Evolutionary conservation across 92 coral and sea anemone genomes (phyloP), one percentile per base, ranked within the genome.

Genomic region (Scolanthus callimorphus): DNA sequence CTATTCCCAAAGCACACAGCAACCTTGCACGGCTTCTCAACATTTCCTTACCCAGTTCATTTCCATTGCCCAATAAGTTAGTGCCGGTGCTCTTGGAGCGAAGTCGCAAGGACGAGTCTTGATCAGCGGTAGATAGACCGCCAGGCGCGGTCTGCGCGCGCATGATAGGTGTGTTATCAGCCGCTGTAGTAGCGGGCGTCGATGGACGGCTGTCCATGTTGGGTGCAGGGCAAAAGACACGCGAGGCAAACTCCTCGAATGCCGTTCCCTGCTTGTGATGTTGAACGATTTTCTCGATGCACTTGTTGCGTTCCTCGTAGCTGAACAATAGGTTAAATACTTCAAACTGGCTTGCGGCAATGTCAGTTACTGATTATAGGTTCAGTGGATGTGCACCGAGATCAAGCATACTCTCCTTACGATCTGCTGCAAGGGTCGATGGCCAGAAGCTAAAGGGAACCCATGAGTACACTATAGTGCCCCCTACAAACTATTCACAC

Each of bases 241-340:
- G 72, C 27, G 91, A 85, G 1, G 98, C 85, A 60, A 84, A 92
- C 51, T 88, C 98, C 67, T 92, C 98, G 49, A 80, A 92, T 9
- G 88, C 71, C 13, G 98, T 65, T 27, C 70, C 66, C n/a, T 92
- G 94, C 27, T 92, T 92, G 70, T 84, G 96, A 43, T 74, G 71
- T 31, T 82, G 69, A 2, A 88, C 98, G 30, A 92, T 84, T 27
- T 79, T 79, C 51, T 83, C 82, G 50, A 92, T 88, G 53, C 84
- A 84, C 24, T 80, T 70, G 11, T 80, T 83, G 29, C 98, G 77
- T 44, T 92, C 98, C 76, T 92, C 98, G 67, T 76, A 92, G 78
- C 98, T 92, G 50, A 27, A n/a, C n/a, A n/a, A n/a, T n/a, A n/a
- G n/a, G n/a, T n/a, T n/a, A n/a, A n/a, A n/a, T n/a, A n/a, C n/a